Conservation (phyloP, 2,797 vertebrate genomes). For the Sciurus vulgaris region DNA sequence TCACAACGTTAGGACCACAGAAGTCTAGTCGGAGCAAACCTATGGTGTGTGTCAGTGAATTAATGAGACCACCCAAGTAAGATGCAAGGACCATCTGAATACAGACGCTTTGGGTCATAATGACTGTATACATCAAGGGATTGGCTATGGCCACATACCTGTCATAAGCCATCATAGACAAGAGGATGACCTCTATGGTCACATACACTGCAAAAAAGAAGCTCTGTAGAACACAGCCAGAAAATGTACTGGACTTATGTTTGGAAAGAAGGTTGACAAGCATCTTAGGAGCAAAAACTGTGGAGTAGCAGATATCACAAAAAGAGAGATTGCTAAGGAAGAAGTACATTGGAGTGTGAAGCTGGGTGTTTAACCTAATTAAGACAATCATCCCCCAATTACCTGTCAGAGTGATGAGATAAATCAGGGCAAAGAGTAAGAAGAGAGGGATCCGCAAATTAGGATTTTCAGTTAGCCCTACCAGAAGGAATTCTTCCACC, state of each 20-base stretch:
- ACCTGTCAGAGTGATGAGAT: conserved; percentile 75
- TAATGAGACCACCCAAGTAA: conserved; percentile 76
- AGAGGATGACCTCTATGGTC: conserved; percentile 76
- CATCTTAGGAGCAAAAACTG: conserved; percentile 79
- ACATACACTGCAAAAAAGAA: conserved; percentile 77
- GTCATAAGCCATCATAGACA: conserved; percentile 82
- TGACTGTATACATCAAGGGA: conserved; percentile 70
- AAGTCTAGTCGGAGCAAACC: conserved; percentile 81
- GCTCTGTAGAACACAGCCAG: conserved; percentile 79
- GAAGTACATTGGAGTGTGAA: conserved; percentile 84
- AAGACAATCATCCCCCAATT: conserved; percentile 78
- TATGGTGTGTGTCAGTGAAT: conserved; percentile 74
- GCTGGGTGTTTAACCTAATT: conserved; percentile 65
- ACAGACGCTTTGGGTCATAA: conserved; percentile 76
- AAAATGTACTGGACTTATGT: conserved; percentile 71
- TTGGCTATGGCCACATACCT: conserved; percentile 76
- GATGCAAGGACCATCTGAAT: conserved; percentile 63
- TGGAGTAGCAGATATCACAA: conserved; percentile 83
- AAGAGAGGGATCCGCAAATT: conserved; percentile 78
- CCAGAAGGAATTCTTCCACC: conserved; percentile 78
- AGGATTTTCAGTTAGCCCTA: conserved; percentile 73
- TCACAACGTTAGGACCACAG: conserved; percentile 77
- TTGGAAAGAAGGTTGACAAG: conserved; percentile 68
- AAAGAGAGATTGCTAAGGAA: conserved; percentile 83
- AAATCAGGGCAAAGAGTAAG: conserved; percentile 63